A percentile compares a stretch with the other conserved stretches of the same genome.
These are phyloP conservation scores for Eumacrocentrus americanus DNA, from an alignment of 2,888 invertebrate species.

Conservation along the genomic window DNA sequence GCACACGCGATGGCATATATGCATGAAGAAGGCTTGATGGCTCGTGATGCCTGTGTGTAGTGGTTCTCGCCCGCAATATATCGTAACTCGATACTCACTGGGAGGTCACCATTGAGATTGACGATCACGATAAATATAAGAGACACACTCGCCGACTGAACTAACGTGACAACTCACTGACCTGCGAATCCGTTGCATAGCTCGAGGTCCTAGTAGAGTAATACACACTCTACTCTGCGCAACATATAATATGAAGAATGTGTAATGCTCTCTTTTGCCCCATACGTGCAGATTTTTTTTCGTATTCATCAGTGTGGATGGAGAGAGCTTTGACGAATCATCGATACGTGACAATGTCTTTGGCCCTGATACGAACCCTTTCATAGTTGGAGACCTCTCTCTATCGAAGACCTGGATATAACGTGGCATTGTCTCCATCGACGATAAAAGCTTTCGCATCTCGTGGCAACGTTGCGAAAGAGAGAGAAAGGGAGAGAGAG, in stretches of 20 bases:
- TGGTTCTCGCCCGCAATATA: constrained; percentile 31
- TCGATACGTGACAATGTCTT: neutral
- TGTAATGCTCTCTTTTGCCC: too few species aligned
- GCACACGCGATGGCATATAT: constrained; percentile 23
- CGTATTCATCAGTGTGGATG: too few species aligned
- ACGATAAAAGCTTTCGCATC: constrained; percentile 54
- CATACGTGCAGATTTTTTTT: too few species aligned
- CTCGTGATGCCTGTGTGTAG: constrained; percentile 30
- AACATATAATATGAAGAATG: too few species aligned
- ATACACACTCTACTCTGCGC: too few species aligned
- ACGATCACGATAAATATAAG: constrained; percentile 59
- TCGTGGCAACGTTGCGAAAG: constrained; percentile 36
- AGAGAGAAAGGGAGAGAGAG: constrained; percentile 9
- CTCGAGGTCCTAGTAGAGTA: constrained; percentile 41
- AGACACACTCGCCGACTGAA: constrained; percentile 52
- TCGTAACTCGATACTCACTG: constrained; percentile 57
- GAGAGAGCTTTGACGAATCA: too few species aligned
- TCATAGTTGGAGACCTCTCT: neutral
- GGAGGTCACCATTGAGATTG: constrained; percentile 59
- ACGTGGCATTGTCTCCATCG: constrained; percentile 47
- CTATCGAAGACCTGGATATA: constrained; percentile 23
- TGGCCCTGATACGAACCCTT: neutral
- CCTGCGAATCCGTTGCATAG: constrained; percentile 61
- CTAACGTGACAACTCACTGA: constrained; percentile 60
- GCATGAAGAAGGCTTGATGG: constrained; percentile 36